Conservation (phyloP, 2,113 vertebrate species). For the Falcunculus frontatus region DNA sequence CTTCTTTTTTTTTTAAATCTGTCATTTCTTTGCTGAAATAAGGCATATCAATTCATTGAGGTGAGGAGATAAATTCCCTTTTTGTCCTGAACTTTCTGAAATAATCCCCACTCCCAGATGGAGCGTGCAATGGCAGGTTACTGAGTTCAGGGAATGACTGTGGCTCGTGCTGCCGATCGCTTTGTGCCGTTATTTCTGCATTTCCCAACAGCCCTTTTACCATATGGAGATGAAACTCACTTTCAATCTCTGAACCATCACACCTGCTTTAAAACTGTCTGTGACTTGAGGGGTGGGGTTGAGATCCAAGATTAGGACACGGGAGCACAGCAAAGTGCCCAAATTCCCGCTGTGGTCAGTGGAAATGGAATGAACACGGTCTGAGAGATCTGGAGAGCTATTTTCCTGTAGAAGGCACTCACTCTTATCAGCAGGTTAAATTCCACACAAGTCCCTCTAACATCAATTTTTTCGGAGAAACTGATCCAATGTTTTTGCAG, state of each 20-base stretch:
- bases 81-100: background rate
- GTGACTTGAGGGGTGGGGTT: background rate
- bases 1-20: background rate
- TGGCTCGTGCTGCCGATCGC: background rate
- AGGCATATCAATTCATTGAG: background rate
- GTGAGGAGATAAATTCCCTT: background rate
- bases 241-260: background rate
- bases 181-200: background rate
- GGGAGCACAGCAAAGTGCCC: background rate
- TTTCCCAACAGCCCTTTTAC: background rate
- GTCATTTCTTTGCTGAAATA: background rate
- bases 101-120: background rate
- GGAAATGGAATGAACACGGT: fast-evolving
- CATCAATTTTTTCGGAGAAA: background rate
- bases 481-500: background rate
- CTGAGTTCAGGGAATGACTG: background rate
- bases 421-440: background rate
- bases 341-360: background rate
- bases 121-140: background rate
- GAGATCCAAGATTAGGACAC: background rate
- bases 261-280: background rate
- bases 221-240: background rate
- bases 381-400: background rate
- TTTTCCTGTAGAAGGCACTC: background rate
- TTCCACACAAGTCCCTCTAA: background rate